These are phyloP conservation scores for Sakesphorus luctuosus DNA, from an alignment of 2,113 vertebrate species.

Conservation along the genomic window DNA sequence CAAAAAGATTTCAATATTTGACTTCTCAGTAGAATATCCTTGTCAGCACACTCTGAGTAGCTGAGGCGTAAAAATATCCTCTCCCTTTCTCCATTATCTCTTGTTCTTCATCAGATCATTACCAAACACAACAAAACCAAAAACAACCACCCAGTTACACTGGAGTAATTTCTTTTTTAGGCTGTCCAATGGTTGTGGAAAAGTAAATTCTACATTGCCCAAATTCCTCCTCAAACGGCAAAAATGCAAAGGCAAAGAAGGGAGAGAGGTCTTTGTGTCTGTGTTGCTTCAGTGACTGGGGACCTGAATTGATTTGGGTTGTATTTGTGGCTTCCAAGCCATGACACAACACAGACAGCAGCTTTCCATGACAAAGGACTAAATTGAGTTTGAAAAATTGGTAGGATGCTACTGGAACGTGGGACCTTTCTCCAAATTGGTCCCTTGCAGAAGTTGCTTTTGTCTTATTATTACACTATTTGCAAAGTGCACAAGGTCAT, in stretches of 20 bases:
- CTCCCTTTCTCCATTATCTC: too few relatives aligned
- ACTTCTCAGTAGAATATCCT: background rate
- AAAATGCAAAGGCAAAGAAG: background rate
- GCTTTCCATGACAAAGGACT: slow-evolving; percentile 9
- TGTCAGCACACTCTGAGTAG: background rate
- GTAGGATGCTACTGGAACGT: background rate
- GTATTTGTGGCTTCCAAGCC: background rate
- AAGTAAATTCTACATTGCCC: background rate
- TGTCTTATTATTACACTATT: background rate
- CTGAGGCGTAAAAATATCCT: too few relatives aligned
- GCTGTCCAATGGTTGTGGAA: background rate
- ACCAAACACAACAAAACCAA: background rate
- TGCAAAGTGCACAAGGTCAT: background rate
- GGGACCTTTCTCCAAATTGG: background rate
- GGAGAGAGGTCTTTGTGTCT: background rate
- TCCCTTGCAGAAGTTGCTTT: background rate
- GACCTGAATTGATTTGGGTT: background rate
- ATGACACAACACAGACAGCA: background rate
- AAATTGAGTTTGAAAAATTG: slow-evolving; percentile 17
- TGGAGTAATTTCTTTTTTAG: background rate
- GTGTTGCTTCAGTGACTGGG: background rate
- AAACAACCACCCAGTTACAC: background rate
- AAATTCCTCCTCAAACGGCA: background rate
- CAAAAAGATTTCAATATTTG: background rate
- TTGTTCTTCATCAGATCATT: too few relatives aligned